Evolutionary conservation across 2,888 invertebrate species (phyloP), one percentile per base, ranked within the genome.

Genomic region (Melipona bicolor): DNA sequence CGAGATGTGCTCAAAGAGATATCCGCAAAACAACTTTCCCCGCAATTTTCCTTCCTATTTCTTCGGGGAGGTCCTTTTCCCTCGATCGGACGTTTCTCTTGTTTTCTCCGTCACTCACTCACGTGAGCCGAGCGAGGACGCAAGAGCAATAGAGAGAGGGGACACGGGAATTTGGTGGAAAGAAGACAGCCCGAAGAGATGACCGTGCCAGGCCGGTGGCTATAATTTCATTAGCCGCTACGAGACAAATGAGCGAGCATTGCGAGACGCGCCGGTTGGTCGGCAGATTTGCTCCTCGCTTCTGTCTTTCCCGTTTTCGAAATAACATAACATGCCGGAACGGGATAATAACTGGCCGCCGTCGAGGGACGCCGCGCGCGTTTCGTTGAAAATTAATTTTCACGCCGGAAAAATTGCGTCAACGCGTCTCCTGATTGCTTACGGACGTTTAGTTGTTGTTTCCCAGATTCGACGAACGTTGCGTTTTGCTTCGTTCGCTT

Each of bases 191-290:
- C 77, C 71, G 84, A 86, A 90, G 90, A 90, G 93, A 93, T 93
- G 92, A 93, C 92, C 92, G 89, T 85, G 88, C 90, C 88, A 87
- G 86, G 85, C 89, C 88, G 90, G 92, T 91, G 92, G 95, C 95
- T 95, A 95, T 95, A 95, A 95, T 95, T 95, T 95, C 95, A 95
- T 95, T 95, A 95, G 95, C 95, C 93, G 94, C 92, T 93, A 91
- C 90, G 94, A 95, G 95, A 95, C 95, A 95, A 95, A 95, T 95
- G 95, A 95, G 95, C 94, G 92, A 92, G 92, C 93, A 94, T 94
- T 93, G 93, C 91, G 91, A 92, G 93, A 93, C 90, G 93, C 94
- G 92, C 94, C 94, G 94, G 94, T 94, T 94, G 94, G 91, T 87
- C 91, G 91, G 90, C 91, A 92, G 93, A 94, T 93, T 92, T 90